phyloP scores from a whole-genome alignment of 2,113 vertebrate species.

The Dryoscopus gambensis region DNA sequence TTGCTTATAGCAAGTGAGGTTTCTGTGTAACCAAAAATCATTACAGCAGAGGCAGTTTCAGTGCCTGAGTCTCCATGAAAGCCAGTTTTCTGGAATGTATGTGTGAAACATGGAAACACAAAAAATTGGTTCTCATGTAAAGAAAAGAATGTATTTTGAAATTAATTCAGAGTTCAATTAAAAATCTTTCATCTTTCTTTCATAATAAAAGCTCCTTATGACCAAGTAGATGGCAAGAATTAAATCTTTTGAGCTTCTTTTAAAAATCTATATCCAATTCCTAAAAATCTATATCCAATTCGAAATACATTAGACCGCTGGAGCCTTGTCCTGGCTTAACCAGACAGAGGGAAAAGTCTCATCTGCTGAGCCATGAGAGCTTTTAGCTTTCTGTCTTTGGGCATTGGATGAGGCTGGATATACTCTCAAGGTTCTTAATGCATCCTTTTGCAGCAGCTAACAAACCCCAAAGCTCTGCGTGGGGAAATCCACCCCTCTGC shows the following conservation, averaged over 20 bases:
- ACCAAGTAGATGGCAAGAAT: not conserved
- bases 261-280: slow-evolving; percentile 32
- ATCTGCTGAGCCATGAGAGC: not conserved
- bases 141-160: not conserved
- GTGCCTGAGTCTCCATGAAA: not conserved
- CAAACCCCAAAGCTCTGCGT: not conserved
- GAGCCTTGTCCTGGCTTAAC: not conserved
- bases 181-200: not conserved
- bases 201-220: not conserved
- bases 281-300: slow-evolving; percentile 53
- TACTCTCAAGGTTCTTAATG: not conserved
- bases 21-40: not conserved
- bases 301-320: not conserved
- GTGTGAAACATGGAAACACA: not conserved
- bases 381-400: not conserved
- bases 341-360: not conserved
- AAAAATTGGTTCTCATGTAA: not conserved
- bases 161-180: slow-evolving; percentile 25
- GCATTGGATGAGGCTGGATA: not conserved
- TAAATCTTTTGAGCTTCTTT: not conserved
- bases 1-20: not conserved
- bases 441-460: not conserved
- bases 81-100: not conserved
- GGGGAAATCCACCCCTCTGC: not conserved
- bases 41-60: not conserved